These are phyloP conservation scores for Phenganax stokvisi DNA, from an alignment of 92 coral and sea anemone species.

Conservation along the genomic window DNA sequence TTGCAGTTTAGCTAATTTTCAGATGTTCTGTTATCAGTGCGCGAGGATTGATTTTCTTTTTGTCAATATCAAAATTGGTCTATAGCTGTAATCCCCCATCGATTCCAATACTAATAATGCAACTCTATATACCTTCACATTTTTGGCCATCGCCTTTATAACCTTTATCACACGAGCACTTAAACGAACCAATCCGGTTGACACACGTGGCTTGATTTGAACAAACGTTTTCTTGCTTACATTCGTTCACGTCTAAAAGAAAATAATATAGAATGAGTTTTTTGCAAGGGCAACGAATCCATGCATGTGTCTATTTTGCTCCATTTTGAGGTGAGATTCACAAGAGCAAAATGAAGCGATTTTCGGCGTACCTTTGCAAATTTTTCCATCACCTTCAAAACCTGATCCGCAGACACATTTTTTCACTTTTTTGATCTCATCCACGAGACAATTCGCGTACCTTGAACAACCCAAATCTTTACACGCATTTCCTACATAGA, in stretches of 20 bases:
- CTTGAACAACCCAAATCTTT: constrained; percentile 41
- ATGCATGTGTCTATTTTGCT: neutral
- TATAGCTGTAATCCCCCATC: no score
- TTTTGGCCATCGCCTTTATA: constrained; percentile 33
- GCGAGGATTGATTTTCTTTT: no score
- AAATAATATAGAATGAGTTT: neutral
- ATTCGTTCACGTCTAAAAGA: constrained; percentile 51
- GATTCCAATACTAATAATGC: no score
- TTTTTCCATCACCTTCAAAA: constrained; percentile 50
- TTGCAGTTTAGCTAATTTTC: no score
- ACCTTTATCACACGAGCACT: constrained; percentile 32
- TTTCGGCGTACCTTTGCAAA: neutral
- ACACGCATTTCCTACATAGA: no score
- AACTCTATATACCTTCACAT: constrained; percentile 6
- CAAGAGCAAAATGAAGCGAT: no score
- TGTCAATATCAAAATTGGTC: no score
- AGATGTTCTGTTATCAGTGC: no score
- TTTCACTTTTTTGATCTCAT: constrained; percentile 7
- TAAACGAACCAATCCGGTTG: constrained; percentile 7
- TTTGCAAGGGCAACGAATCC: no score
- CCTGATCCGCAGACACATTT: constrained; percentile 49
- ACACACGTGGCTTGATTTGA: constrained; percentile 13
- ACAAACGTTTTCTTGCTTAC: constrained; percentile 33
- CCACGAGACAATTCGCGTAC: constrained; percentile 22
- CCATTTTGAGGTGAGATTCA: no score